Conservation (phyloP, 2,113 vertebrate species). For the Pipa parva region DNA sequence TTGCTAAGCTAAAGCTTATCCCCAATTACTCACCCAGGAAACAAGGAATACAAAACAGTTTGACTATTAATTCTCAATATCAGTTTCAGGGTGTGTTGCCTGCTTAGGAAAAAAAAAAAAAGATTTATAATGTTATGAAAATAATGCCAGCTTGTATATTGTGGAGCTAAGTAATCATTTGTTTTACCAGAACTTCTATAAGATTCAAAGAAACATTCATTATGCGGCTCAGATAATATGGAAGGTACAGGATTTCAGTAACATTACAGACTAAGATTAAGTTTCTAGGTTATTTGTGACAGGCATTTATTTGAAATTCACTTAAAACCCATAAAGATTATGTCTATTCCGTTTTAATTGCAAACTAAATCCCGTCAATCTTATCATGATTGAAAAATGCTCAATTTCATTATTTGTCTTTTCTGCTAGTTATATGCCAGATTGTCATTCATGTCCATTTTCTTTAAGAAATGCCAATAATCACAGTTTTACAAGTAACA, state of each 20-base stretch:
- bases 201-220: constrained; percentile 25
- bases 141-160: neutral
- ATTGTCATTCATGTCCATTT: too few relatives aligned
- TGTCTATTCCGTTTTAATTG: constrained; percentile 4
- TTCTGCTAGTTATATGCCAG: too few relatives aligned
- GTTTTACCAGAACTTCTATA: neutral
- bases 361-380: neutral
- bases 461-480: too few relatives aligned
- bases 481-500: too few relatives aligned
- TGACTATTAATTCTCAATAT: neutral
- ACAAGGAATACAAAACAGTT: neutral
- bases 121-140: neutral
- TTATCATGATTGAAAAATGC: neutral
- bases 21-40: neutral
- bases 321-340: constrained; percentile 1
- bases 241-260: neutral
- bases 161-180: constrained; percentile 14
- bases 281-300: constrained; percentile 1
- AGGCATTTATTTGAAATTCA: too few relatives aligned
- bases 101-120: neutral
- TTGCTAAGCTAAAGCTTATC: neutral
- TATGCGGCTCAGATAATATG: constrained; percentile 13
- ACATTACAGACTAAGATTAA: constrained; percentile 3
- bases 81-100: neutral
- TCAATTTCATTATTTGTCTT: too few relatives aligned